phyloP scores from a whole-genome alignment of 2,113 vertebrate species.

The Electrona antarctica region DNA sequence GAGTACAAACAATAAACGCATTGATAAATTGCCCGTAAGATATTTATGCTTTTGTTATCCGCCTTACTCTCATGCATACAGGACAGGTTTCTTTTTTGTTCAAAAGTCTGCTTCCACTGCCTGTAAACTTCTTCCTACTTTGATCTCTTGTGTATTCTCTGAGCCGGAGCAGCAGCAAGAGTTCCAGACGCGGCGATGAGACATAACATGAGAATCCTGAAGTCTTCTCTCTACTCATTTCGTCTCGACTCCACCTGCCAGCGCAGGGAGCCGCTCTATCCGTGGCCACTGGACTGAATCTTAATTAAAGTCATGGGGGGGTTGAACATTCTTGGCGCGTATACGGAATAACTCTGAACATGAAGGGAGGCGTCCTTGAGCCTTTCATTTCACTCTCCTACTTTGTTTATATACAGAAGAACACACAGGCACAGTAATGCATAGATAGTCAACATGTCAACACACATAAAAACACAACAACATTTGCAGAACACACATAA shows the following conservation, averaged over 20 bases:
- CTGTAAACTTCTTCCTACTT: conserved; percentile 6
- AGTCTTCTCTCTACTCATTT: background rate
- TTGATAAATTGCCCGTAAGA: conserved; percentile 52
- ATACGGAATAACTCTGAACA: conserved; percentile 27
- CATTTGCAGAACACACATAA: background rate
- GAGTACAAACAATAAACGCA: conserved; percentile 54
- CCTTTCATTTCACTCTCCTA: conserved; percentile 10
- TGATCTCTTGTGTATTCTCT: background rate
- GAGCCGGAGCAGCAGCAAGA: background rate
- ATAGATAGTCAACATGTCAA: background rate
- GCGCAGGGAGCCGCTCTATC: background rate
- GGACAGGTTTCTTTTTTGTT: conserved; percentile 26
- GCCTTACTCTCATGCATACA: conserved; percentile 18
- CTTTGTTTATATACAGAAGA: background rate
- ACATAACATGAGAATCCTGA: conserved; percentile 4
- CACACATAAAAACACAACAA: background rate
- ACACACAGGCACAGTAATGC: background rate
- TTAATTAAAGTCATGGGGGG: conserved; percentile 37
- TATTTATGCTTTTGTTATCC: conserved; percentile 39
- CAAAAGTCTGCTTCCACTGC: conserved; percentile 17
- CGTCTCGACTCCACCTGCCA: background rate
- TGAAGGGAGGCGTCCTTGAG: conserved; percentile 16
- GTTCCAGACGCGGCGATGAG: background rate
- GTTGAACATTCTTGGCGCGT: conserved; percentile 23
- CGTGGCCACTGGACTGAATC: conserved; percentile 8